Base-by-base conservation (phyloP, 2,797 vertebrate genomes). In the Arrhamphus sclerolepis region DNA sequence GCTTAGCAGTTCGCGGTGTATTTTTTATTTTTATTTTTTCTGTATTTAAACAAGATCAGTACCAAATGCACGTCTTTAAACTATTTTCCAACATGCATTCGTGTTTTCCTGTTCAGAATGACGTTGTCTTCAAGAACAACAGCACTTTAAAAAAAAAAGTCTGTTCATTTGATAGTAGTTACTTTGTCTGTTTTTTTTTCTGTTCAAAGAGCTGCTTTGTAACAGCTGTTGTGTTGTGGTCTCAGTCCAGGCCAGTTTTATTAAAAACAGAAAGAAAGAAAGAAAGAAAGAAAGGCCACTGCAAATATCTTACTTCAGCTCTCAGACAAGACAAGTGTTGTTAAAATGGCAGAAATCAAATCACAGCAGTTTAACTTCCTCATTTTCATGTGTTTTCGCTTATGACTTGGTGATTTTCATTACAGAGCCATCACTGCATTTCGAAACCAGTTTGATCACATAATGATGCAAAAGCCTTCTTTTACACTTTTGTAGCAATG, bases 311-410 rank as follows among this genome's bases (percentile, higher is more conserved):
- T 9, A 3, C 56, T 46, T 17, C 2, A 58, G 41, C 53, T 46
- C 31, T 51, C 26, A 46, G 9, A 10, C 40, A 51, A 66, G 40
- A 20, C 6, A 4, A 14, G 11, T 53, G 4, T 51, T 50, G 8
- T 58, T 16, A 18, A 26, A 6, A 2, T 46, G 14, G 9, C 52
- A 51, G 17, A 43, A 61, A 9, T 2, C 13, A 66, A 78, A 85
- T 69, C 71, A 67, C 34, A 56, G 19, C 9, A 24, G 17, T 50
- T 13, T 24, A 1, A 77, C 61, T 77, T 81, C 68, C 56, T 64
- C 22, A 41, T 70, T 80, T 52, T 53, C 57, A 29, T 40, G 6
- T 48, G 20, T 7, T 2, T 43, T 51, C 38, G 14, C 14, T 21
- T 46, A 2, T 63, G 42, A 50, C 20, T 41, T 20, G 4, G 7